Percentiles rank a stretch among this genome's conserved stretches.
Conservation (phyloP, 2,888 invertebrate genomes). For the Xestobium rufovillosum region DNA sequence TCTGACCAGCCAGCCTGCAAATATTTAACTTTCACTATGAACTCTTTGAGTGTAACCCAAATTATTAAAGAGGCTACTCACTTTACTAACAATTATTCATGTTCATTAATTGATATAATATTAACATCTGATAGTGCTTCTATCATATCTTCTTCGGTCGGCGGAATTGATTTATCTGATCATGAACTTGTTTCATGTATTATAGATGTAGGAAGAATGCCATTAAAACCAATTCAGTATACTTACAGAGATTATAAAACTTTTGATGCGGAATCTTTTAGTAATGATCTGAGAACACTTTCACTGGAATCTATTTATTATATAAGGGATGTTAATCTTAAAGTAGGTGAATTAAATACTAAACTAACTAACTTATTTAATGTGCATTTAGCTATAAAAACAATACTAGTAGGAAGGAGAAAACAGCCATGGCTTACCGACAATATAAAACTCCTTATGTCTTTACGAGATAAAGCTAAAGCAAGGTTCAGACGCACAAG, state of each 20-base stretch:
- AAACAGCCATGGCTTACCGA: slow-evolving; percentile 11
- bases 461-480: slow-evolving; percentile 9
- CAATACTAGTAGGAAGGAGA: slow-evolving; percentile 4
- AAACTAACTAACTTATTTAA: slow-evolving; percentile 8
- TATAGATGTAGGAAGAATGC: background rate
- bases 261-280: background rate
- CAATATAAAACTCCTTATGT: slow-evolving; percentile 10
- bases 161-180: too few relatives aligned
- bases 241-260: slow-evolving; percentile 4
- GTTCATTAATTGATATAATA: slow-evolving; percentile 9
- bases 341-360: slow-evolving; percentile 8
- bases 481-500: slow-evolving; percentile 10
- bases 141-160: too few relatives aligned
- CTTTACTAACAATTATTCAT: slow-evolving; percentile 2
- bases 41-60: slow-evolving; percentile 7
- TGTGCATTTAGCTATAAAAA: slow-evolving; percentile 11
- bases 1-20: background rate
- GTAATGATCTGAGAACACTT: background rate
- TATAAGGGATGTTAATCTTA: slow-evolving; percentile 1
- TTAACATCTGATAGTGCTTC: too few relatives aligned
- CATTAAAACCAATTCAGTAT: background rate
- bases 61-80: slow-evolving; percentile 5
- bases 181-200: slow-evolving; percentile 1
- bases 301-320: background rate
- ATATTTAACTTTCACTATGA: background rate